Evolutionary conservation across 1,140 invertebrate species (phyloP), one percentile per base, ranked within the genome.

Genomic region (Pteromalus puparum): DNA sequence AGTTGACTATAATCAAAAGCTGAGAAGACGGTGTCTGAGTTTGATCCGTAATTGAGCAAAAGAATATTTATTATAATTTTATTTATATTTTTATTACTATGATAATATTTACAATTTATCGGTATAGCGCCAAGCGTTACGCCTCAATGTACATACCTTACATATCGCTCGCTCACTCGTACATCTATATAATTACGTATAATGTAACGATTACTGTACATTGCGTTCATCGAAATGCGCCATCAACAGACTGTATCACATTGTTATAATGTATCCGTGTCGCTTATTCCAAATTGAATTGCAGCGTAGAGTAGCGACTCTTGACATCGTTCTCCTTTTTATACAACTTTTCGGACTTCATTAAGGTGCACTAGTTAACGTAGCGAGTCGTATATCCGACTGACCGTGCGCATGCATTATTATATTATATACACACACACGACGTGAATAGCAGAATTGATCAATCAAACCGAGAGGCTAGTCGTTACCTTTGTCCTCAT

Each of bases 401-500:
- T 7, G n/a, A 26, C 68, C 13, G 68, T 28, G 26, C 26, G n/a
- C 24, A 70, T 28, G 68, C 68, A 70, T 65, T 65, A 42, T 42
- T 42, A 42, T 42, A 10, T 42, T 34, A 5, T 34, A 34, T 34
- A 34, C 30, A 34, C 30, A 42, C 6, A 7, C 13, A 26, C n/a
- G 65, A 26, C n/a, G 18, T 13, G 5, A 28, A 28, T 28, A 28
- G 67, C 73, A 38, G 70, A 15, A 38, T 73, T 73, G 70, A 15
- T 28, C 5, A 78, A 65, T 78, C 76, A 30, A 78, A 78, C 30
- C 53, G 30, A 34, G 76, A 78, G 76, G 38, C 53, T 78, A 88
- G 87, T 89, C 78, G 75, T 87, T 87, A 88, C 84, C 87, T 76
- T 88, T 87, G 86, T 87, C 86, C 86, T 89, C 87, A 85, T 86